Evolutionary conservation across 2,888 invertebrate species (phyloP), one percentile per base, ranked within the genome.

Genomic region (Chaitophorus viminalis): DNA sequence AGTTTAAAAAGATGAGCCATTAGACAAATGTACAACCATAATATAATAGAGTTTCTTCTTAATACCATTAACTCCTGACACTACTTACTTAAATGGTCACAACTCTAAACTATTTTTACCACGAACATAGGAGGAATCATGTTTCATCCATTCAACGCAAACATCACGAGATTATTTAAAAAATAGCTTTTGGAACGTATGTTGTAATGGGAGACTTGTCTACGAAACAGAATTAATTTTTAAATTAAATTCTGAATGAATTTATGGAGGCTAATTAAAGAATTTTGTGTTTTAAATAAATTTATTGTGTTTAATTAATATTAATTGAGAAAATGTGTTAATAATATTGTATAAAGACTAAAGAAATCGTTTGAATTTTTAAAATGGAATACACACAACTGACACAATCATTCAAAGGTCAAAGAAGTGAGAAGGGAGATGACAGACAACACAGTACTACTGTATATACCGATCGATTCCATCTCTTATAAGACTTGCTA

Each of bases 21-120:
- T n/a, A n/a, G 21, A 82, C 52, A 33, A 31, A 82, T 36, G 36
- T 54, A 74, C 18, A 74, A 52, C 72, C 52, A 74, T 54, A 54
- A 36, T 36, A 33, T 31, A 46, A 82, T 72, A 72, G 25, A 74
- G 74, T 36, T 82, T 54, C 70, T 82, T 33, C 5, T n/a, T 52
- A 65, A 79, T 65, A 79, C 25, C 33, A 31, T 78, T 52, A 36
- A 36, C 82, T 82, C 54, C 18, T 25, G 29, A n/a, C n/a, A 65
- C 65, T 65, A 65, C 70, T 46, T 31, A 84, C 81, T 39, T 81
- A 81, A 81, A 87, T 81, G 54, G 81, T 54, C 72, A 39, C 78
- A 81, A 79, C 77, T 78, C 85, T 52, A 60, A 54, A 86, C 87
- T 87, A 87, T 87, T 87, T 87, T 74, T 87, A 81, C n/a, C 81